Percentiles rank a stretch among this genome's conserved stretches.
phyloP scores from a whole-genome alignment of 2,888 invertebrate genomes.

The Uropetala carovei region DNA sequence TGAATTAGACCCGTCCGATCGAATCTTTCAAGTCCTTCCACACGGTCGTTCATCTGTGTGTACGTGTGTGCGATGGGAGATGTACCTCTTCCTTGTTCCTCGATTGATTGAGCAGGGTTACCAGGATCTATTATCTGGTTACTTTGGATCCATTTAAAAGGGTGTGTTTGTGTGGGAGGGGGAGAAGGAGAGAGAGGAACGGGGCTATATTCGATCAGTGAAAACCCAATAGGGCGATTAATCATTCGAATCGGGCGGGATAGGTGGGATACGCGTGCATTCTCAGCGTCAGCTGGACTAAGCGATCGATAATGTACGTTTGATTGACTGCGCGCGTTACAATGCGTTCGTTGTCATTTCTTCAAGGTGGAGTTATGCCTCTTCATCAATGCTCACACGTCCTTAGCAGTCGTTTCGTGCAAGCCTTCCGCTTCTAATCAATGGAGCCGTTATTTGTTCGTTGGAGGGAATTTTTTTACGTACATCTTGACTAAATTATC shows the following conservation, averaged over 20 bases:
- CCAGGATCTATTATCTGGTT: conserved; percentile 53
- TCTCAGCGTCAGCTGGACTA: not conserved
- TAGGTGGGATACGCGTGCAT: too few relatives aligned
- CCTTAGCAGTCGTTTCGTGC: too few relatives aligned
- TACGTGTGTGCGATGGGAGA: too few relatives aligned
- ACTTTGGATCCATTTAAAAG: conserved; percentile 36
- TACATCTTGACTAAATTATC: too few relatives aligned
- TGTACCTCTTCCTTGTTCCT: not conserved
- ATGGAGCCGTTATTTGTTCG: too few relatives aligned
- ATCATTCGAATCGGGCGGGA: not conserved
- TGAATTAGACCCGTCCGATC: not conserved
- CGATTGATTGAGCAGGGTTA: conserved; percentile 1
- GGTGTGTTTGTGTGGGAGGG: too few relatives aligned
- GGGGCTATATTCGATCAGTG: conserved; percentile 42
- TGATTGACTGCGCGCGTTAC: not conserved
- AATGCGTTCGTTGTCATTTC: too few relatives aligned
- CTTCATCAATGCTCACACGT: too few relatives aligned
- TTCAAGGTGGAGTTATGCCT: too few relatives aligned
- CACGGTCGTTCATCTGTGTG: not conserved
- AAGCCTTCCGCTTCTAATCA: too few relatives aligned
- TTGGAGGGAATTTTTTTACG: too few relatives aligned
- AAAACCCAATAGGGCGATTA: conserved; percentile 47
- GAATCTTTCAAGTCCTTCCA: not conserved
- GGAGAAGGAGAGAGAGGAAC: too few relatives aligned
- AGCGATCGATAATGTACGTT: not conserved